phyloP scores from a whole-genome alignment of 1,140 invertebrate species.

The Calephelis nemesis region DNA sequence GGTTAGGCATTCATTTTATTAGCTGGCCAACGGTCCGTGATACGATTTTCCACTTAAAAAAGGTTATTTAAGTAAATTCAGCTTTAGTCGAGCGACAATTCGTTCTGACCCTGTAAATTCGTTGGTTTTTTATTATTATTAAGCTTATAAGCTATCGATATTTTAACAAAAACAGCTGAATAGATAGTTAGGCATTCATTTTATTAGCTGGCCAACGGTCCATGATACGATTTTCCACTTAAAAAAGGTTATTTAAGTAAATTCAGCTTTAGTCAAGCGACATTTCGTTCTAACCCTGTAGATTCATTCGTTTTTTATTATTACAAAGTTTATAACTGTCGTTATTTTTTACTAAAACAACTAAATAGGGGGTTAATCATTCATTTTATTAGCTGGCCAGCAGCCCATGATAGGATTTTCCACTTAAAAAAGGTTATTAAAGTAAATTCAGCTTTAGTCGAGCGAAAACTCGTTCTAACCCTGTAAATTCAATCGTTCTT shows the following conservation, averaged over 20 bases:
- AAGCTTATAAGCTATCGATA: too few species aligned
- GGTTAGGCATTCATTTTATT: slow-evolving; percentile 33
- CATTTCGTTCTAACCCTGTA: too few species aligned
- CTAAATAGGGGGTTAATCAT: slow-evolving; percentile 31
- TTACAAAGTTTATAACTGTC: too few species aligned
- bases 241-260: neutral
- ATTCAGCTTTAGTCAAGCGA: neutral
- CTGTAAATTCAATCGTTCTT: too few species aligned
- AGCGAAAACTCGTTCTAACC: neutral
- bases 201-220: slow-evolving; percentile 33
- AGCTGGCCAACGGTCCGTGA: slow-evolving; percentile 26
- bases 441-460: neutral
- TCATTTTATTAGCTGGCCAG: slow-evolving; percentile 33
- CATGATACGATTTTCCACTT: slow-evolving; percentile 13
- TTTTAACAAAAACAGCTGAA: slow-evolving; percentile 33
- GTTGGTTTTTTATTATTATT: too few species aligned
- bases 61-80: neutral
- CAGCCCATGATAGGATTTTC: slow-evolving; percentile 11
- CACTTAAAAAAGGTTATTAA: neutral
- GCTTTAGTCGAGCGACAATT: neutral
- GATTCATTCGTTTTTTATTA: too few species aligned
- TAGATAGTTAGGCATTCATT: slow-evolving; percentile 27
- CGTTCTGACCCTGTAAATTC: too few species aligned
- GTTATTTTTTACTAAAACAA: slow-evolving; percentile 27
- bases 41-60: slow-evolving; percentile 17